Conservation (phyloP, 2,113 vertebrate species). For the Galeopterus variegatus region DNA sequence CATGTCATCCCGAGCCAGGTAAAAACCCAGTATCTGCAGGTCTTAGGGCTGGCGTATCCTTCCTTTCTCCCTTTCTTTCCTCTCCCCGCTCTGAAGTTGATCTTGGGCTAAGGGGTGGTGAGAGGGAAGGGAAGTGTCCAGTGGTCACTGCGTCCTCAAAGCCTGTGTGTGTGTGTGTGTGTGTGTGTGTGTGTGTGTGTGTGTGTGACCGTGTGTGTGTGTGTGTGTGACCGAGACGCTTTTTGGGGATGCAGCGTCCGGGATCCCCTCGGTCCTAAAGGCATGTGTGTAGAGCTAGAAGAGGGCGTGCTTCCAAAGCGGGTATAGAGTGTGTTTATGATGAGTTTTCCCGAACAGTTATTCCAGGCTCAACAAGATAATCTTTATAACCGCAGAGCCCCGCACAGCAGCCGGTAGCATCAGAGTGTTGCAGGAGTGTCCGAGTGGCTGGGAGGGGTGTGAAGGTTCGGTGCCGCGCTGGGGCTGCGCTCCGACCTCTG, state of each 20-base stretch:
- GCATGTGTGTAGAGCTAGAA: not conserved
- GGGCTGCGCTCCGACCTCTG: not conserved
- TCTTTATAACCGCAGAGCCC: too few relatives aligned
- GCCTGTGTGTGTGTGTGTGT: not conserved
- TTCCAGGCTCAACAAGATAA: not conserved
- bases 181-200: not conserved
- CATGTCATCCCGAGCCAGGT: not conserved
- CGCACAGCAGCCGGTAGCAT: not conserved
- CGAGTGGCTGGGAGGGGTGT: fast-evolving
- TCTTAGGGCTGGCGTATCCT: fast-evolving
- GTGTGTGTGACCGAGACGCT: not conserved
- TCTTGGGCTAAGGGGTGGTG: too few relatives aligned
- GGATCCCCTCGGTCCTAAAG: not conserved
- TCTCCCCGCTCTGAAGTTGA: not conserved
- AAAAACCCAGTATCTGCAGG: not conserved
- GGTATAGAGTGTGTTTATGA: not conserved
- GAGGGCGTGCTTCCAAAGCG: not conserved
- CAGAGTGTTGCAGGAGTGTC: not conserved
- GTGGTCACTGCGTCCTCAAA: not conserved
- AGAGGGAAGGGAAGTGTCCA: not conserved
- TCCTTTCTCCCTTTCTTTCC: not conserved
- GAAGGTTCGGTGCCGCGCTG: fast-evolving
- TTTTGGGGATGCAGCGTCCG: not conserved
- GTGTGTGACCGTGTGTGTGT: too few relatives aligned
- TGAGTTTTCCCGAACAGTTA: not conserved